Conservation (phyloP, 2,113 vertebrate species). For the Amblyopsis rosae region DNA sequence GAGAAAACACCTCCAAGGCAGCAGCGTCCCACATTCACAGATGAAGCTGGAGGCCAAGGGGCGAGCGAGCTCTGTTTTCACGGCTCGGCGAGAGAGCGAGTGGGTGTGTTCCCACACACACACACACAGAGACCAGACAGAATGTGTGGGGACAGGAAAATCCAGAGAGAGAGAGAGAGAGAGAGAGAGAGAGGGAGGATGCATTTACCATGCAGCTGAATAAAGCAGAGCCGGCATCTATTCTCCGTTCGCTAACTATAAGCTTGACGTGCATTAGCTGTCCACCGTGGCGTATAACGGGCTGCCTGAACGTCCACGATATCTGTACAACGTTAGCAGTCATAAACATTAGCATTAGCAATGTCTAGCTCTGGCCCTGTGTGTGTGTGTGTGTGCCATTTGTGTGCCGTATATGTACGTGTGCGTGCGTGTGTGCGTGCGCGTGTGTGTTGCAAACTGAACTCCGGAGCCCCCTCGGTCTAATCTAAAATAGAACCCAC, state of each 20-base stretch:
- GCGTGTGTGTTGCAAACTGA: background rate
- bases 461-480: background rate
- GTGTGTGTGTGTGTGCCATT: background rate
- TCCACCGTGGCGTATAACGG: background rate
- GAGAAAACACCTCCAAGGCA: too few relatives aligned
- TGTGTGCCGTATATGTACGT: background rate
- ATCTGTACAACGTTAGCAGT: background rate
- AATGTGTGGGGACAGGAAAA: conserved; percentile 8
- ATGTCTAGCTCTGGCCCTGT: background rate
- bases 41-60: too few relatives aligned
- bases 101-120: background rate
- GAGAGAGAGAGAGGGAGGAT: conserved; percentile 2
- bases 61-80: background rate
- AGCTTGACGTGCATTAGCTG: background rate
- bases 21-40: too few relatives aligned
- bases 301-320: background rate
- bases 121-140: background rate
- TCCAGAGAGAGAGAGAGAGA: background rate
- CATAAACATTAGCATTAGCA: background rate
- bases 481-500: background rate
- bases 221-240: conserved; percentile 10
- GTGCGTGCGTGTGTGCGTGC: conserved; percentile 3
- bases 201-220: too few relatives aligned
- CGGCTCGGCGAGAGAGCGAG: background rate
- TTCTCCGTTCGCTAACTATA: background rate